Base-by-base conservation (phyloP, 1,140 invertebrate species). In the Achroia grisella region DNA sequence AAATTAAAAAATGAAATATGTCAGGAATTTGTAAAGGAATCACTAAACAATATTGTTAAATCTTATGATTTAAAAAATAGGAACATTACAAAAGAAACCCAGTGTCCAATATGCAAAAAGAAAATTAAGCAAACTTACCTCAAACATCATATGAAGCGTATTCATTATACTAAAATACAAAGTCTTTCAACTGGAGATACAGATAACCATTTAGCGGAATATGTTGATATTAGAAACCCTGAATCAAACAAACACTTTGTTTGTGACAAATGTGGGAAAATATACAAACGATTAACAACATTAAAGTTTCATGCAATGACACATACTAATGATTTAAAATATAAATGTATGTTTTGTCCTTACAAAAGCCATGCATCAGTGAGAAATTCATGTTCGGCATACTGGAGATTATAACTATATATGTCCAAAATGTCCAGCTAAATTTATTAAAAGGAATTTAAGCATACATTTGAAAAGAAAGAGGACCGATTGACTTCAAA, bases 351-450 rank as follows among this genome's bases (percentile, higher is more conserved):
- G 13, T 59, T 76, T n/a, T 85, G 81, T 55, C 78, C 78, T 31
- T 85, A 81, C 33, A 66, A 63, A 51, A 75, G 65, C 13, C 59
- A 78, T 67, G 40, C 69, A 71, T 35, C 43, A 74, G 2, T 50
- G 88, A n/a, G 86, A 78, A 52, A 82, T 71, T 28, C 88, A 88
- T 44, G 85, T 87, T 74, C 57, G 84, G 3, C 87, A 88, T 42
- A 86, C 80, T 31, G 81, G 77, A 41, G 87, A 83, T 59, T 87
- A 80, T 36, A 73, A 78, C 23, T 89, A 88, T 39, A 72, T 77
- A 71, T 89, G 87, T 56, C 81, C 87, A 23, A 71, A 86, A 64
- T 89, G 87, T 48, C 75, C 76, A 1, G 87, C 87, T 29, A 56
- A 76, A 33, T 89, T 87, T 45, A 55, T 86, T 46, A 86, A 84